These are phyloP conservation scores for Psix sp. DNA, from an alignment of 1,140 invertebrate genomes.

Conservation along the genomic window DNA sequence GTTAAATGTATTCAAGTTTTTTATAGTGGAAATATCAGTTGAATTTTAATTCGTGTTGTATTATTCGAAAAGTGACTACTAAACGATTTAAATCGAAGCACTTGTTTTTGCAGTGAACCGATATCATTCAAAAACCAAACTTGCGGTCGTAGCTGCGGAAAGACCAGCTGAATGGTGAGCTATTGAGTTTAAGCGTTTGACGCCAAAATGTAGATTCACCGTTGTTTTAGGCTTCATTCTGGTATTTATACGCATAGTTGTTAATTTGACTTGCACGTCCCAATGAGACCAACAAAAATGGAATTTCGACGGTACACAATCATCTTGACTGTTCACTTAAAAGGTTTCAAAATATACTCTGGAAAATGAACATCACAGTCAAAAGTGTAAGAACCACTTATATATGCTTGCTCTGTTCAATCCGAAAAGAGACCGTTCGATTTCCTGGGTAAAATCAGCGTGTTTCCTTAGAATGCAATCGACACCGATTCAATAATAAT, in stretches of 20 bases:
- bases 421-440: not conserved
- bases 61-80: too few species aligned
- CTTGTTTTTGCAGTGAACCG: too few species aligned
- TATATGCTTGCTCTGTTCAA: not conserved
- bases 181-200: slow-evolving; percentile 22
- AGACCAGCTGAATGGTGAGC: too few species aligned
- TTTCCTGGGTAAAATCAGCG: not conserved
- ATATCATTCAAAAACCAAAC: too few species aligned
- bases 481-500: slow-evolving; percentile 8
- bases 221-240: slow-evolving; percentile 39
- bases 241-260: slow-evolving; percentile 20
- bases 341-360: slow-evolving; percentile 26
- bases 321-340: not conserved
- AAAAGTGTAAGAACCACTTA: not conserved
- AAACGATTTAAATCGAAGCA: too few species aligned
- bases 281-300: slow-evolving; percentile 21
- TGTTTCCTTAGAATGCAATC: not conserved
- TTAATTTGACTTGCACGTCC: slow-evolving; percentile 22
- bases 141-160: too few species aligned
- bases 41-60: too few species aligned
- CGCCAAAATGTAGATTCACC: slow-evolving; percentile 27
- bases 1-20: too few species aligned
- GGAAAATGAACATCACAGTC: too few species aligned
- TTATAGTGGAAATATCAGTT: too few species aligned
- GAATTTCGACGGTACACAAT: slow-evolving; percentile 30